Conservation (phyloP, 23 tunicate genomes). For the Trididemnum clinides region DNA sequence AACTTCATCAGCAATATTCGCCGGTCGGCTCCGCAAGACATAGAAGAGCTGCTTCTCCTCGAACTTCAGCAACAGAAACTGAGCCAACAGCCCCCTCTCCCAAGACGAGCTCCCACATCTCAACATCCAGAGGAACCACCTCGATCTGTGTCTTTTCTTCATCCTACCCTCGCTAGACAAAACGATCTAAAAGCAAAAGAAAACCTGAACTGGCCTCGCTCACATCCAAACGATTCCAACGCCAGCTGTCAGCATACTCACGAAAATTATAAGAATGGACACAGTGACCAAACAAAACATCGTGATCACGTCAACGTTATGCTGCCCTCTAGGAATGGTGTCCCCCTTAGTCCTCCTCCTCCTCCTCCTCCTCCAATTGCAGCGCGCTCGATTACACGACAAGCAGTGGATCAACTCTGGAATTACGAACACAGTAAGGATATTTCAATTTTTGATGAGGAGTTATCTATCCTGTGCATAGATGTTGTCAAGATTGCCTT, state of each 20-base stretch:
- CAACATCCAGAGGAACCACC: no score
- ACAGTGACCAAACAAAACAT: no score
- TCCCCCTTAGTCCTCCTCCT: no score
- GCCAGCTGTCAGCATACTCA: neutral
- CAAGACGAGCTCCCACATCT: no score
- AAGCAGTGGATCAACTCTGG: neutral
- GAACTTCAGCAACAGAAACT: neutral
- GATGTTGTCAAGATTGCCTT: no score
- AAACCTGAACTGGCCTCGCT: constrained; percentile 1
- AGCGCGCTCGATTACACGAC: neutral
- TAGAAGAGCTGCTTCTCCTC: neutral
- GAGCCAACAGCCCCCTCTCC: neutral
- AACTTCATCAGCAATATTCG: neutral
- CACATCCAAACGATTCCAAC: neutral
- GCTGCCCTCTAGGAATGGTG: no score
- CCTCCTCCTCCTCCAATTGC: neutral
- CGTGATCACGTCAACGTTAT: neutral
- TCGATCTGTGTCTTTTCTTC: no score
- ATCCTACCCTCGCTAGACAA: no score
- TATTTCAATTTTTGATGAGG: no score
- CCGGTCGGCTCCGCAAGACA: neutral
- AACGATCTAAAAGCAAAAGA: no score
- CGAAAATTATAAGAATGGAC: neutral
- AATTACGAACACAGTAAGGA: no score
- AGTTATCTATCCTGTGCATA: no score